Base-by-base conservation (phyloP, 2,888 invertebrate species). In the Phyllotreta cruciferae region DNA sequence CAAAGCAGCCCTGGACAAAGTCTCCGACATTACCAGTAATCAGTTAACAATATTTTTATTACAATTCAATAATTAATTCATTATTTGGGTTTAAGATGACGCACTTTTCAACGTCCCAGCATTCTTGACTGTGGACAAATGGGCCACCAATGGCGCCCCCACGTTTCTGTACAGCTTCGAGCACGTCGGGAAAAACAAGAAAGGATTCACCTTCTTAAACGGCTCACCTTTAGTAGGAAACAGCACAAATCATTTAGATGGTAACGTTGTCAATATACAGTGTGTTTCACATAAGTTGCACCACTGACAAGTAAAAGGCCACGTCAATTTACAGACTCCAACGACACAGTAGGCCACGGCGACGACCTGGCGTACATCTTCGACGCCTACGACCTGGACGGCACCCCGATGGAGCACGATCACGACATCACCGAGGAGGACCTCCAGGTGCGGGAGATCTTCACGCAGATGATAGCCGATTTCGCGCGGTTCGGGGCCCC, bases 101-200 rank as follows among this genome's bases (percentile, higher is more conserved):
- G 90, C 90, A 0, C 77, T 92, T 11, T 92, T 91, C 75, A 92
- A 91, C 75, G 85, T 90, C 56, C 92, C 92, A 1, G 90, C 90
- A 0, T 90, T 88, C 75, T 80, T 90, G 53, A 89, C 88, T 4
- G 88, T 88, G 0, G 83, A 87, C 66, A 83, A 86, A n/a, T 92
- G 92, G 92, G 77, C 82, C 0, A 86, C 87, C 64, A 70, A 68
- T 50, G 81, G 83, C 0, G 85, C 87, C 0, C 85, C 88, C 0
- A 85, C 90, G 0, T 91, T 84, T 75, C 83, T 92, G 56, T 92
- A 92, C 78, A 88, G 89, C 74, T 92, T 92, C 75, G 91, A 92
- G 70, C 88, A 91, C 71, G 80, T 83, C 6, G 88, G 90, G 1
- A 86, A 86, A 68, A 82, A 84, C 14, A 85, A 84, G 63, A 85